Conservation (phyloP, 1,140 invertebrate genomes). For the Aphis gossypii region DNA sequence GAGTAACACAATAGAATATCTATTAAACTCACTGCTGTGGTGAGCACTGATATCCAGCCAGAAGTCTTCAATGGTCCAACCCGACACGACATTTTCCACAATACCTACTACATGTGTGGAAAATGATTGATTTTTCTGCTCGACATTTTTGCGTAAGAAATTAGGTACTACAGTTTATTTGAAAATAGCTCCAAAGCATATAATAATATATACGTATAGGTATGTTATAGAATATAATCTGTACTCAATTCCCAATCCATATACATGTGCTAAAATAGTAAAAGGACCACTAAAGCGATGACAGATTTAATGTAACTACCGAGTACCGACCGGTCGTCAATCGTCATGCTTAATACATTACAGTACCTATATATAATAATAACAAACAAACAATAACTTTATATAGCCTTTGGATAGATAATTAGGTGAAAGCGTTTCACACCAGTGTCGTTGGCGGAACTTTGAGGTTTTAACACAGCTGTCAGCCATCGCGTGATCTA, state of each 20-base stretch:
- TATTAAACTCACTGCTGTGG: too few species aligned
- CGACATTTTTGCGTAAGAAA: neutral
- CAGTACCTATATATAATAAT: neutral
- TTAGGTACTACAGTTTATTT: neutral
- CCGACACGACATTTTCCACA: neutral
- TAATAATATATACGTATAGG: neutral
- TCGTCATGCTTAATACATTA: neutral
- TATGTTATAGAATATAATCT: neutral
- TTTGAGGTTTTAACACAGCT: conserved; percentile 10
- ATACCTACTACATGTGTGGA: neutral
- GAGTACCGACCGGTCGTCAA: neutral
- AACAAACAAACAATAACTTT: neutral
- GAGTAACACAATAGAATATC: too few species aligned
- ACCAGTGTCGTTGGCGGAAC: neutral
- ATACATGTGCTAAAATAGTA: neutral
- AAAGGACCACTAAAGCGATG: neutral
- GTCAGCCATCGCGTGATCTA: neutral
- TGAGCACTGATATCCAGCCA: neutral
- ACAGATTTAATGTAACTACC: too few species aligned
- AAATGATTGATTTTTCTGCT: neutral
- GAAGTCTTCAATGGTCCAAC: neutral
- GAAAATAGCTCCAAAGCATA: neutral
- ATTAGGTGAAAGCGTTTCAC: neutral
- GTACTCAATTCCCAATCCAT: neutral
- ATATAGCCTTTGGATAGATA: neutral